Conservation (phyloP, 2,113 vertebrate species). For the Neoarius graeffei region DNA sequence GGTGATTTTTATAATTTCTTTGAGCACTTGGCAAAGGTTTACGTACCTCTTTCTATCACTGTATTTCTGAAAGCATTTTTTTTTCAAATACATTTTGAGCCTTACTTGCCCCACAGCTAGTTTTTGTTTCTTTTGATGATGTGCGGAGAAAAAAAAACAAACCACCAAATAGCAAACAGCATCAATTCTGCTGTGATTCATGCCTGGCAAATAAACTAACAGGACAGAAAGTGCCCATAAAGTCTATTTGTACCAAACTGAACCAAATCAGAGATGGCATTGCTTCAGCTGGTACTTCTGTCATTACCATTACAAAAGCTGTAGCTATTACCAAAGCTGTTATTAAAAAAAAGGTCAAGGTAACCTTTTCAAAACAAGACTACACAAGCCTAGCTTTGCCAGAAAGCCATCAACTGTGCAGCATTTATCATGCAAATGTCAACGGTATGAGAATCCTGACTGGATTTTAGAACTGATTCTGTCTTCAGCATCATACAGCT, state of each 20-base stretch:
- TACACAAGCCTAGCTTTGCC: background rate
- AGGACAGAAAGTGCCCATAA: background rate
- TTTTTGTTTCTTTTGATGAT: background rate
- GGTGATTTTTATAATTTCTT: background rate
- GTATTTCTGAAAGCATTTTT: background rate
- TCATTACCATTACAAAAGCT: conserved; percentile 27
- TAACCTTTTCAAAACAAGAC: conserved; percentile 29
- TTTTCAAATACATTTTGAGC: background rate
- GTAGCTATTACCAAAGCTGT: conserved; percentile 6
- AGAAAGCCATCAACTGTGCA: conserved; percentile 24
- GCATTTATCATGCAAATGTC: conserved; percentile 33
- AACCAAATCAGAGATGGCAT: conserved; percentile 22
- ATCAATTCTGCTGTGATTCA: background rate
- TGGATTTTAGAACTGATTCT: conserved; percentile 2
- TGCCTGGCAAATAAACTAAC: background rate
- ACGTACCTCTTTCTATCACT: background rate
- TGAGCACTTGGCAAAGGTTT: background rate
- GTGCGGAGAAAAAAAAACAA: background rate
- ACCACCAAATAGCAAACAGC: background rate
- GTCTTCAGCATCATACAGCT: background rate
- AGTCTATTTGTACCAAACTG: conserved; percentile 15
- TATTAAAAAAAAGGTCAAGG: conserved; percentile 14
- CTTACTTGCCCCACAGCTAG: background rate
- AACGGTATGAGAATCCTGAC: background rate
- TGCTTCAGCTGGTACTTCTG: background rate